Percentiles rank a stretch among this genome's conserved stretches.
These are phyloP conservation scores for Whitmania pigra DNA, from an alignment of 1,140 invertebrate species.

Conservation along the genomic window DNA sequence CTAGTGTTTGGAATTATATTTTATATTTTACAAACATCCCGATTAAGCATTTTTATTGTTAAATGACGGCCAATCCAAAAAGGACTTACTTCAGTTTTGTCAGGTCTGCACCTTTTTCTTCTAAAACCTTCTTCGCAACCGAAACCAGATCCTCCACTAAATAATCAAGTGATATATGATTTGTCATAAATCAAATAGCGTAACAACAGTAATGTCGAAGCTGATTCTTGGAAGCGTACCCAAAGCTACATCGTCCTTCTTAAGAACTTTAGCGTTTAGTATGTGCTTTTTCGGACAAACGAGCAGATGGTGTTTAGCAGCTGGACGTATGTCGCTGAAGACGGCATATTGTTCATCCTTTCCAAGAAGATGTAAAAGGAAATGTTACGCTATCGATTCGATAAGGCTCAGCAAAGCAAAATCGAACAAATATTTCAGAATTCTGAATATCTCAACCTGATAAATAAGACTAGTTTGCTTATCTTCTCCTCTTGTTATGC, in stretches of 20 bases:
- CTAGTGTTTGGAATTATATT: conserved; percentile 34
- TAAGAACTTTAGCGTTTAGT: conserved; percentile 54
- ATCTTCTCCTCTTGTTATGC: conserved; percentile 8
- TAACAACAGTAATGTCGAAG: too few species aligned
- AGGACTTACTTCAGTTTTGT: conserved; percentile 3
- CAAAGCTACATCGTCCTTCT: conserved; percentile 50
- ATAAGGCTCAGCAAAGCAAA: background rate
- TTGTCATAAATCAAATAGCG: too few species aligned
- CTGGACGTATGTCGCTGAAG: conserved; percentile 70
- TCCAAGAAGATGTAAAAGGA: background rate
- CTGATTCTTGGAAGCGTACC: conserved; percentile 45
- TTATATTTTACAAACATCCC: too few species aligned
- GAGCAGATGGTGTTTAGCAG: conserved; percentile 61
- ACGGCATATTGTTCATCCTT: conserved; percentile 59
- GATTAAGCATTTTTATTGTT: background rate
- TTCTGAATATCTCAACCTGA: background rate
- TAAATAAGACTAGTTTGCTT: conserved; percentile 5
- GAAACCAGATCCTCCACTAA: conserved; percentile 51
- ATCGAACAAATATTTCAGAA: background rate
- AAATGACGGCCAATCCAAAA: conserved; percentile 10
- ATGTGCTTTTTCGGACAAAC: conserved; percentile 64
- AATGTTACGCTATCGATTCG: background rate
- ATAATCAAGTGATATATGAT: conserved; percentile 10
- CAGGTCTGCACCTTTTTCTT: conserved; percentile 37
- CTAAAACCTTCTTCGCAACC: conserved; percentile 46